These are phyloP conservation scores for Notiomystis cincta DNA, from an alignment of 2,113 vertebrate species.

Conservation along the genomic window DNA sequence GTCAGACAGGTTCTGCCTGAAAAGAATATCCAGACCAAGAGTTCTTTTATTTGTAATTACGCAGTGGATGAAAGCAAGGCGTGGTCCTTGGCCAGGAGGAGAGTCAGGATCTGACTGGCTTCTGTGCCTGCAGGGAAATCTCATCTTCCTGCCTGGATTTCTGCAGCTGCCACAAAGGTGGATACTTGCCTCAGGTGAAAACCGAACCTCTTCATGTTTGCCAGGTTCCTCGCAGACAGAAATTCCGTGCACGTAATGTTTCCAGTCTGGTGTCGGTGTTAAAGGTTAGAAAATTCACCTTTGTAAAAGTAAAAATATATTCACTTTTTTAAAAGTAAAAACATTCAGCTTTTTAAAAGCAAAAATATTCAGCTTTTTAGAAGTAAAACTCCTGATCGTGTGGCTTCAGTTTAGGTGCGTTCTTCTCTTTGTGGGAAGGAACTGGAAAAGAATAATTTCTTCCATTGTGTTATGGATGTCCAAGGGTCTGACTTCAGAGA, in stretches of 20 bases:
- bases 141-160: not conserved
- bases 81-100: not conserved
- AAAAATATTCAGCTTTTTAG: not conserved
- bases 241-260: not conserved
- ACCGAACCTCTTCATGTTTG: accelerated
- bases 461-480: accelerated
- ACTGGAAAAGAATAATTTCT: not conserved
- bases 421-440: not conserved
- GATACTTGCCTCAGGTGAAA: not conserved
- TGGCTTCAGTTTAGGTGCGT: not conserved
- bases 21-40: not conserved
- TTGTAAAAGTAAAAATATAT: not conserved
- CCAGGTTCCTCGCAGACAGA: not conserved
- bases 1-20: slow-evolving; percentile 59
- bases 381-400: accelerated
- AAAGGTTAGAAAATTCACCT: not conserved
- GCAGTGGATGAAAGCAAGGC: slow-evolving; percentile 51
- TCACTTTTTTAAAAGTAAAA: not conserved
- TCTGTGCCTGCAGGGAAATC: slow-evolving; percentile 15
- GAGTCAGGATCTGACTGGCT: slow-evolving; percentile 41
- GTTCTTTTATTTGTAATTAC: slow-evolving; percentile 44
- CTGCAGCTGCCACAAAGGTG: not conserved
- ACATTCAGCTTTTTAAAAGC: not conserved
- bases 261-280: not conserved
- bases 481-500: not conserved